A percentile compares a stretch with the other conserved stretches of the same genome.
Evolutionary conservation across 2,888 invertebrate genomes (phyloP).

Genomic region (Halictus ligatus): DNA sequence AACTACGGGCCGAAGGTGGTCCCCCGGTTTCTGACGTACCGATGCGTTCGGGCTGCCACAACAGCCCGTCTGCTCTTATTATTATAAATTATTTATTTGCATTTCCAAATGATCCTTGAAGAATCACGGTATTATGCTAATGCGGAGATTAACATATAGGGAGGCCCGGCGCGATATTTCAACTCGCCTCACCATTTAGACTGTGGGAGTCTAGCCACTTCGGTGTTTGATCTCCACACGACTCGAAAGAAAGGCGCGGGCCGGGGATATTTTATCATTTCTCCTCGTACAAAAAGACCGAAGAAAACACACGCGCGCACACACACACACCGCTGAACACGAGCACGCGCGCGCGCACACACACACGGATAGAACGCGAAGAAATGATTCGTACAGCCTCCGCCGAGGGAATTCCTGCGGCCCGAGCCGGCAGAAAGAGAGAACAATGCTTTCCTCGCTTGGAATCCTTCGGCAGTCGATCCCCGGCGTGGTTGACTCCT

Average conservation of each 20-base stretch:
- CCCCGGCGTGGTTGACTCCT: background rate
- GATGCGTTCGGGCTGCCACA: conserved; percentile 65
- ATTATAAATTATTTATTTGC: conserved; percentile 85
- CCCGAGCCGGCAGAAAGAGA: conserved; percentile 45
- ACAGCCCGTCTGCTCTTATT: conserved; percentile 79
- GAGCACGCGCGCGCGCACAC: background rate
- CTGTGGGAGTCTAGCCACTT: conserved; percentile 75
- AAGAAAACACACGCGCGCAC: background rate
- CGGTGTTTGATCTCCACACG: conserved; percentile 73
- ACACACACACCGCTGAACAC: background rate
- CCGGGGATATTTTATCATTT: conserved; percentile 73
- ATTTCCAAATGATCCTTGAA: conserved; percentile 84
- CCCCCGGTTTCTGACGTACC: conserved; percentile 63
- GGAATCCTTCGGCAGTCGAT: conserved; percentile 51
- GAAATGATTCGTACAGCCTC: conserved; percentile 36
- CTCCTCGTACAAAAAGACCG: conserved; percentile 60
- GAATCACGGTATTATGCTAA: conserved; percentile 84
- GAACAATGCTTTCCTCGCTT: conserved; percentile 66
- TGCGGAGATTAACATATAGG: conserved; percentile 83
- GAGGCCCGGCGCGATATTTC: conserved; percentile 83
- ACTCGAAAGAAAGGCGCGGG: conserved; percentile 72
- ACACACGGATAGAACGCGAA: background rate
- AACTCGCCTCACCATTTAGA: conserved; percentile 76
- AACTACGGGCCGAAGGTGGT: conserved; percentile 59
- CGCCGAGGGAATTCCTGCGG: conserved; percentile 60